Base-by-base conservation (phyloP, 2,113 vertebrate genomes). In the Chloroceryle aenea region DNA sequence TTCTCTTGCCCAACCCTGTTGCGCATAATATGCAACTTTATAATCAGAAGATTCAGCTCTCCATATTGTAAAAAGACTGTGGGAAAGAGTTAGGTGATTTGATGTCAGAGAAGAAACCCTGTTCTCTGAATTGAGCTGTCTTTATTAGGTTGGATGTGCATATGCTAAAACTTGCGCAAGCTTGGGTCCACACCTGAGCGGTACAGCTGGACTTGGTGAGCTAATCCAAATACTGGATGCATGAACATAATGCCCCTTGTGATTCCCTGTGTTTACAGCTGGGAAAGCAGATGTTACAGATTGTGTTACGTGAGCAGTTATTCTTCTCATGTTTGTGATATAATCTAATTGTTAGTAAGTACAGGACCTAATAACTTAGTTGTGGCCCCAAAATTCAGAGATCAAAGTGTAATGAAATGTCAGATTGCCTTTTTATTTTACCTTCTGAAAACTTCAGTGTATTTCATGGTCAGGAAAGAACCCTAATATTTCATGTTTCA, bases 181-280 rank as follows among this genome's bases (percentile, higher is more conserved):
- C 71, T 89, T 82, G 40, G 16, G 56, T 82, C 2, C 14, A n/a
- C 86, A 96, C 72, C 89, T 96, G 95, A 95, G 72, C 55, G 77
- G 36, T 61, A 59, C 86, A 92, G 80, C 84, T 89, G 94, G 77
- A 50, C 50, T 48, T 59, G 47, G 62, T 94, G 77, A 97, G 69
- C 58, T 92, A 91, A 92, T 82, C 43, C 52, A 75, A 78, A 75
- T 63, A 77, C 14, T 91, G 56, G 32, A 21, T 68, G 81, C 73
- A 52, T 81, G 68, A 89, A 61, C 45, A 64, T 36, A 75, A 47
- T 68, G 22, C n/a, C 73, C 40, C 77, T 89, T 89, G 84, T 75
- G 91, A 75, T 64, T 93, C 89, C 29, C 34, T 89, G 53, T 74
- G 95, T 89, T 92, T 82, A 72, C 77, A 97, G 84, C 81, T 92